These are phyloP conservation scores for Axinella damicornis DNA, from an alignment of 37 sponge, comb jelly and placozoan genomes.

Conservation along the genomic window DNA sequence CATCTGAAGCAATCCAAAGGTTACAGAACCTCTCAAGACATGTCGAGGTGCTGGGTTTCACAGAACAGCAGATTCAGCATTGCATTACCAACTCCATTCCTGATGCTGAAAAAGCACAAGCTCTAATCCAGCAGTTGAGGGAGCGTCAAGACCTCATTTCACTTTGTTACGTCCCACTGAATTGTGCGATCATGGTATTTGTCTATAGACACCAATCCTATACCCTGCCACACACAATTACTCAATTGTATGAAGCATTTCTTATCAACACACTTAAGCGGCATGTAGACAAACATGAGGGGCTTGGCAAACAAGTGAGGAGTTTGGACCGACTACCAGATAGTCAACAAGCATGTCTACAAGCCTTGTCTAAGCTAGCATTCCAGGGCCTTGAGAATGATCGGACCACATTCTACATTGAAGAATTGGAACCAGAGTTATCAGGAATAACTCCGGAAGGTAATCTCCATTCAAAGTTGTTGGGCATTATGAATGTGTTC, in stretches of 20 bases:
- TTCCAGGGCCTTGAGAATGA: not conserved
- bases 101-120: not conserved
- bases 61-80: not conserved
- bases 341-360: not conserved
- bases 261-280: not conserved
- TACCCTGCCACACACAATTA: slow-evolving; percentile 4
- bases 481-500: not conserved
- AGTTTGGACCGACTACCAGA: too few species aligned
- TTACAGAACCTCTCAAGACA: not conserved
- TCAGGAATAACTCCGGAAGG: too few species aligned
- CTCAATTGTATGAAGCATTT: not conserved
- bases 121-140: too few species aligned
- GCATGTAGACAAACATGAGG: not conserved
- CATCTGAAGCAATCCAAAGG: not conserved
- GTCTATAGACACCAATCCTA: not conserved
- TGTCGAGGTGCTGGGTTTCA: slow-evolving; percentile 15
- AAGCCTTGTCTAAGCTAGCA: not conserved
- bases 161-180: not conserved
- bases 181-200: slow-evolving; percentile 6
- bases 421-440: not conserved
- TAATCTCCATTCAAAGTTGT: not conserved
- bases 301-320: too few species aligned
- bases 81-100: not conserved
- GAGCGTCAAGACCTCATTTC: not conserved
- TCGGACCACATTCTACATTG: not conserved